A percentile compares a stretch with the other conserved stretches of the same genome.
These are phyloP conservation scores for Guaruba guarouba DNA, from an alignment of 2,113 vertebrate species.

Conservation along the genomic window DNA sequence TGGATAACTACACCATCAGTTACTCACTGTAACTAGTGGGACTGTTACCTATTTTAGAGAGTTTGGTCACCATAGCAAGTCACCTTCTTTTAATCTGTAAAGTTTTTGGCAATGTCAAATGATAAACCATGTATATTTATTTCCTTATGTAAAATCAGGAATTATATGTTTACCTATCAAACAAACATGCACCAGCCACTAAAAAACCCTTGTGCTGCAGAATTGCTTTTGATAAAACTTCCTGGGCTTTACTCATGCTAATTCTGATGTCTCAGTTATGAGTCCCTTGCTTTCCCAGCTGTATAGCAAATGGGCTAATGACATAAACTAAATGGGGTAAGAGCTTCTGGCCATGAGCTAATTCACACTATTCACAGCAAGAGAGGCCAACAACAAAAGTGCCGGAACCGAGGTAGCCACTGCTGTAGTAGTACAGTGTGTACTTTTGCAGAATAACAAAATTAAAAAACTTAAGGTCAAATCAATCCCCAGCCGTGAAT, in stretches of 20 bases:
- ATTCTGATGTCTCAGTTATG: not conserved
- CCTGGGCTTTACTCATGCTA: not conserved
- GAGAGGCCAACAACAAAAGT: not conserved
- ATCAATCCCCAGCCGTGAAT: not conserved
- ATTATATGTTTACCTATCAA: not conserved
- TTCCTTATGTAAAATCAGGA: not conserved
- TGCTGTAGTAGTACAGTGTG: not conserved
- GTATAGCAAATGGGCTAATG: not conserved
- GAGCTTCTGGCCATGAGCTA: not conserved
- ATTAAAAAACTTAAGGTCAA: not conserved
- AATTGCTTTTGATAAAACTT: not conserved
- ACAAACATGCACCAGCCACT: not conserved
- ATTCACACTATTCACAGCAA: not conserved
- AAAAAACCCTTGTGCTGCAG: not conserved
- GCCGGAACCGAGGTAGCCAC: not conserved
- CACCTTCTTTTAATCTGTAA: not conserved
- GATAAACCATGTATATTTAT: not conserved
- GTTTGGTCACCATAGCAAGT: not conserved
- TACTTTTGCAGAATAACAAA: conserved; percentile 18
- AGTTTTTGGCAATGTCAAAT: not conserved
- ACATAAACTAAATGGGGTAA: not conserved
- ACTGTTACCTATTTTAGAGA: not conserved
- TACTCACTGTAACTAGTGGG: not conserved
- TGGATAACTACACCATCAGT: not conserved
- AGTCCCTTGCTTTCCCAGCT: not conserved